A percentile compares a stretch with the other conserved stretches of the same genome.
phyloP scores from a whole-genome alignment of 1,140 invertebrate genomes.

The Hypsibius dujardini region DNA sequence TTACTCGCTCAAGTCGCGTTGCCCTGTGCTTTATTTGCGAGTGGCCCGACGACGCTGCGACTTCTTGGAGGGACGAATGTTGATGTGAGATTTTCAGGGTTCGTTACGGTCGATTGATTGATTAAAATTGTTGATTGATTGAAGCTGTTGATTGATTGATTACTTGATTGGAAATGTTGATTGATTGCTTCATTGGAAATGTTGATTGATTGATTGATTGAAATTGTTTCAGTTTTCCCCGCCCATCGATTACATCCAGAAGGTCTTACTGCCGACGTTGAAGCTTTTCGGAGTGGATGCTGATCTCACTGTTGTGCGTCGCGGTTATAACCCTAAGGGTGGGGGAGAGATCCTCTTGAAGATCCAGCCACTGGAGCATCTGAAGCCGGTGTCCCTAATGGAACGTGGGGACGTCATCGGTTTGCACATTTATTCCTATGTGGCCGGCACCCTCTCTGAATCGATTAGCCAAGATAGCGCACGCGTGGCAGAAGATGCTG shows the following conservation, averaged over 20 bases:
- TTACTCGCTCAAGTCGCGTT: conserved; percentile 63
- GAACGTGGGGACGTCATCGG: conserved; percentile 42
- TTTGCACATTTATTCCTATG: conserved; percentile 54
- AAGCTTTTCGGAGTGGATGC: conserved; percentile 55
- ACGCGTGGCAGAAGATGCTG: conserved; percentile 17
- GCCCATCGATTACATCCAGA: conserved; percentile 52
- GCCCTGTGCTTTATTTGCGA: conserved; percentile 54
- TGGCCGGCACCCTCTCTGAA: conserved; percentile 54
- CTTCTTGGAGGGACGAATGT: conserved; percentile 72
- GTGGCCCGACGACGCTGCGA: conserved; percentile 38
- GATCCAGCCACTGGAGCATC: conserved; percentile 42
- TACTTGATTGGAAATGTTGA: too few species aligned
- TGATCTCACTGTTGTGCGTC: conserved; percentile 43
- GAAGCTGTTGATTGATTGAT: too few species aligned
- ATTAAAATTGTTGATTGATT: too few species aligned
- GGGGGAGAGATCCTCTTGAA: conserved; percentile 53
- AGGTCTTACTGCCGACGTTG: conserved; percentile 53
- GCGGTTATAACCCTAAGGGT: conserved; percentile 65
- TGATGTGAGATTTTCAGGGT: conserved; percentile 34
- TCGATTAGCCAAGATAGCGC: conserved; percentile 37
- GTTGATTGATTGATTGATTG: too few species aligned
- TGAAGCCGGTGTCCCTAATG: conserved; percentile 43
- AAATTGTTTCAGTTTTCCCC: conserved; percentile 45
- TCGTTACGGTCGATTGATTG: too few species aligned
- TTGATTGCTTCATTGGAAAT: too few species aligned